Evolutionary conservation across 1,140 invertebrate genomes (phyloP).

Genomic region (Eriosoma lanigerum): DNA sequence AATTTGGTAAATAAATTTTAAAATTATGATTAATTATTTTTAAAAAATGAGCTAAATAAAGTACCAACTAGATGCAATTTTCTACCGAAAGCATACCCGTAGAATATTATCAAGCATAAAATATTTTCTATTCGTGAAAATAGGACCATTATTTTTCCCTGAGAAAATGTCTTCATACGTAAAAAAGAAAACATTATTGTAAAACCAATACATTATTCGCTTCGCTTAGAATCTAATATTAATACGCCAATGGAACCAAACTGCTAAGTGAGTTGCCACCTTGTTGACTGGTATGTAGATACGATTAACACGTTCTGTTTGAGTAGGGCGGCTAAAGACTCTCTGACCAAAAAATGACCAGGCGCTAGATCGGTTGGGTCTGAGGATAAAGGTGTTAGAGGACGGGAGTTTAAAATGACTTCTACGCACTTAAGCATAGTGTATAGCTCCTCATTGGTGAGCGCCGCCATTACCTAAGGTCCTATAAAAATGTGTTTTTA

Average conservation of each 20-base stretch:
- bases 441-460: conserved; percentile 57
- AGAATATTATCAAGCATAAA: too few relatives aligned
- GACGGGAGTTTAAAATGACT: conserved; percentile 54
- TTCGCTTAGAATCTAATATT: too few relatives aligned
- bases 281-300: conserved; percentile 25
- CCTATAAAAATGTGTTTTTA: not conserved
- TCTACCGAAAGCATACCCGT: too few relatives aligned
- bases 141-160: too few relatives aligned
- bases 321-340: conserved; percentile 35
- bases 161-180: too few relatives aligned
- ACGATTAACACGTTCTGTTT: conserved; percentile 1
- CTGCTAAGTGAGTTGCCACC: not conserved
- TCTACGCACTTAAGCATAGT: conserved; percentile 57
- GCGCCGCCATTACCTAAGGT: not conserved
- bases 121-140: too few relatives aligned
- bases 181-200: too few relatives aligned
- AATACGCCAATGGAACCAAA: not conserved
- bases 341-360: conserved; percentile 56
- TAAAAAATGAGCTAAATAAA: too few relatives aligned
- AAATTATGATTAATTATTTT: too few relatives aligned
- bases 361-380: conserved; percentile 32
- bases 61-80: too few relatives aligned
- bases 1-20: too few relatives aligned
- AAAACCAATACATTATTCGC: too few relatives aligned
- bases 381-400: conserved; percentile 52